Evolutionary conservation across 2,797 vertebrate genomes (phyloP), one percentile per base, ranked within the genome.

Genomic region (Aphelocoma californica): DNA sequence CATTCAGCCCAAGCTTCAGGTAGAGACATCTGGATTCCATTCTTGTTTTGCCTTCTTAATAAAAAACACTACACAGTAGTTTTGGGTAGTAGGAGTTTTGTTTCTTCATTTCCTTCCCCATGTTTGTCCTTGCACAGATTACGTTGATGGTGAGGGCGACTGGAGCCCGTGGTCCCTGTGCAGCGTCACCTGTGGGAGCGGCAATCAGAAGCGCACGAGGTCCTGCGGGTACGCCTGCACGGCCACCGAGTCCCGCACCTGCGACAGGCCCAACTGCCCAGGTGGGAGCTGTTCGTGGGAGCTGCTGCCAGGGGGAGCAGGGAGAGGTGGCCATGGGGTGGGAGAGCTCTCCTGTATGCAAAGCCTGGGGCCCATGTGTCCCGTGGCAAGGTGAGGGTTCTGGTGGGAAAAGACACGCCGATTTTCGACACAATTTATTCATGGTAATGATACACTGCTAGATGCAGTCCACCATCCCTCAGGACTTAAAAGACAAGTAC

Each of bases 221-320:
- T 98, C 99, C 20, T 99, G 99, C 5, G 99, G 99, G 6, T 99
- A 99, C 1, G 99, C 99, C 45, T 99, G 99, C 84, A 99, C 98
- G 0, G 99, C 99, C 64, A 99, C 99, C 0, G 99, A 99, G 97
- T 99, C 99, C 10, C 98, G 99, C 34, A 99, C 98, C 2, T 99
- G 99, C 18, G 99, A 99, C 92, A 97, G 98, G 97, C 99, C 98
- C 84, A 98, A 95, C 97, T 99, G 99, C 95, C 99, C 99, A 97
- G 99, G 99, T 99, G 92, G 97, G 20, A 5, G 18, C 1, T 1
- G 1, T 0, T 7, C 25, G 0, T 1, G 7, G 8, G 9, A 40
- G 1, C 8, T 6, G 20, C 81, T 21, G 13, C 6, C 4, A 0
- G 67, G 19, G 50, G 61, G 14, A 12, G 29, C 0, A 8, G 60